Base-by-base conservation (phyloP, 2,888 invertebrate species). In the Temnothorax ravouxi region DNA sequence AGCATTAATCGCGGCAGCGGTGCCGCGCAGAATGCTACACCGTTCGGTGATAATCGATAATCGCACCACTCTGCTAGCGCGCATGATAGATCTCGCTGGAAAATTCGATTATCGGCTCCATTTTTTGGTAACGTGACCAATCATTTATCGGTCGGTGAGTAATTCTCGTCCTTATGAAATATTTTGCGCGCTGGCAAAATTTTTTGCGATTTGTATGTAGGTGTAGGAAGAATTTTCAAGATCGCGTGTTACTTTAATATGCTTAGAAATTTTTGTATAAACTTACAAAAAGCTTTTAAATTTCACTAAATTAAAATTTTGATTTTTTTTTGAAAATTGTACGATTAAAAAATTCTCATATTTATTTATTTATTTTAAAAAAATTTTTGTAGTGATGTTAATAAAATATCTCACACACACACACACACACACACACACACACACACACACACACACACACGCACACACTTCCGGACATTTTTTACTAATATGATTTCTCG, bases 41-140 rank as follows among this genome's bases (percentile, higher is more conserved):
- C 71, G 41, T 47, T 21, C 74, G 47, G 29, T 79, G 79, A 79
- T 72, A 79, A 79, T 79, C 72, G 74, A 79, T 72, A 79, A 79
- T 71, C 59, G 72, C 38, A 38, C 5, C 34, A 6, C 21, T 25
- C 41, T 34, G 18, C 59, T 29, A 21, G 59, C 74, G 21, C 59
- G 56, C 74, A 72, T 72, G 79, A 79, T 72, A 72, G 25, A 50
- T 79, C 18, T 38, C 47, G 38, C 47, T 34, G 34, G 25, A 59
- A 79, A 47, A 79, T 47, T 79, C 74, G 72, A 79, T 79, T 79
- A 71, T 59, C 56, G 21, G 54, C 25, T 47, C 38, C 47, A 79
- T 72, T 79, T 79, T 71, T 71, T 59, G 56, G 59, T 59, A 59
- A 44, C 47, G 71, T 21, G 47, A 59, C 44, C 72, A 72, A 72